A percentile compares a stretch with the other conserved stretches of the same genome.
phyloP scores from a whole-genome alignment of 2,888 invertebrate genomes.

The Erebia epiphron region DNA sequence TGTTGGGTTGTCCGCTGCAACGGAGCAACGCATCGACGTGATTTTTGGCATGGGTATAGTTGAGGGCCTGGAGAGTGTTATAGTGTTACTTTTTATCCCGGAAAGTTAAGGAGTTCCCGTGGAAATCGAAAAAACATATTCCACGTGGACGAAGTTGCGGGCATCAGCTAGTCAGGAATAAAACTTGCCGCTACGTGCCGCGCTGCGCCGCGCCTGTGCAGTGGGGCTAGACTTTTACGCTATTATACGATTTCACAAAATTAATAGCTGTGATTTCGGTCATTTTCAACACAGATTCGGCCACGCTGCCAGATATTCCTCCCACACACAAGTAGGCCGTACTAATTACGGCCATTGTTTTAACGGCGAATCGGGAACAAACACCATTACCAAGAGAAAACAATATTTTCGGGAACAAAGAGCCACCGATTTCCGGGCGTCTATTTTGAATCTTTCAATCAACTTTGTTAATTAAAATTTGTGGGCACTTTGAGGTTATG shows the following conservation, averaged over 20 bases:
- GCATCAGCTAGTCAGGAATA: too few relatives aligned
- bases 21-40: too few relatives aligned
- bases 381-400: slow-evolving; percentile 19
- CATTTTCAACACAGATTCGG: neutral
- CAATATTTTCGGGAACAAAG: slow-evolving; percentile 19
- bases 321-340: neutral
- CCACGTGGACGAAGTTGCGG: too few relatives aligned
- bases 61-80: too few relatives aligned
- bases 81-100: too few relatives aligned
- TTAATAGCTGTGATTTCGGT: neutral
- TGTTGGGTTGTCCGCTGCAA: too few relatives aligned
- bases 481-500: neutral
- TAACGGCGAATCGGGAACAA: slow-evolving; percentile 19
- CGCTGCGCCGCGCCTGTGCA: too few relatives aligned
- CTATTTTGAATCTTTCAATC: slow-evolving; percentile 19
- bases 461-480: slow-evolving; percentile 18
- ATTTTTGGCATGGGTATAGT: too few relatives aligned
- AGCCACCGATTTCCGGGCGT: slow-evolving; percentile 7
- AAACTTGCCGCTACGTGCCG: too few relatives aligned
- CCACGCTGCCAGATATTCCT: neutral
- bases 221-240: too few relatives aligned
- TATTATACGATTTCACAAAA: neutral
- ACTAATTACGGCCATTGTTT: slow-evolving; percentile 26
- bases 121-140: too few relatives aligned
- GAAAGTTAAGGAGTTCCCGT: too few relatives aligned